Evolutionary conservation across 2,797 vertebrate genomes (phyloP).

Genomic region (Helarctos malayanus): DNA sequence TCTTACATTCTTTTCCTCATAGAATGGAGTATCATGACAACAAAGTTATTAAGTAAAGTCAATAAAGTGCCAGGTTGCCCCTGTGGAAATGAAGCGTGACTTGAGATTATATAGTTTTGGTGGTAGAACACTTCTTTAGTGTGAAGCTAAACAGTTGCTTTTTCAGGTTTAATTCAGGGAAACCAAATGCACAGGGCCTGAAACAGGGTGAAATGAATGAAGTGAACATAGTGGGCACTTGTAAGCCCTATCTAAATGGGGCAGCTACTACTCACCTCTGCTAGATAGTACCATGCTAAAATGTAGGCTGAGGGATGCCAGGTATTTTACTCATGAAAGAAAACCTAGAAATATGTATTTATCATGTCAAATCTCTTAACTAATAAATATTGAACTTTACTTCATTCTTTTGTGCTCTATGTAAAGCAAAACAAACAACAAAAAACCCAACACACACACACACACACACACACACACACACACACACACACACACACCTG

Average conservation of each 20-base stretch:
- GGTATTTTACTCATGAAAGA: not conserved
- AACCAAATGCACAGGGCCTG: not conserved
- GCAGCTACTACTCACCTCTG: not conserved
- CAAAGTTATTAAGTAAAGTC: not conserved
- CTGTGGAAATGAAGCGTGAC: not conserved
- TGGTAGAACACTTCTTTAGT: not conserved
- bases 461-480: too few relatives aligned
- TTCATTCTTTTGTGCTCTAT: not conserved
- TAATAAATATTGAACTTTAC: not conserved
- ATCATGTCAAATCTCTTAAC: not conserved
- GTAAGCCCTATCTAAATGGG: not conserved
- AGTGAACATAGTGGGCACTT: not conserved
- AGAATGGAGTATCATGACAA: not conserved
- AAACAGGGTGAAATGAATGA: not conserved
- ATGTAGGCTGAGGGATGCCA: not conserved
- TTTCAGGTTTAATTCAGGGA: not conserved
- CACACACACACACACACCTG: not conserved
- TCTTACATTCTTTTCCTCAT: not conserved
- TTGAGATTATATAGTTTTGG: not conserved
- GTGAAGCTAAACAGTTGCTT: not conserved
- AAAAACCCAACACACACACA: not conserved
- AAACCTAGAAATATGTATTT: not conserved
- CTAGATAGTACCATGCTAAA: not conserved
- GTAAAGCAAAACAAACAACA: not conserved
- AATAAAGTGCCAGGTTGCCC: not conserved